Percentiles rank a stretch among this genome's conserved stretches.
Conservation (phyloP, 2,888 invertebrate genomes). For the Apantesis nais region DNA sequence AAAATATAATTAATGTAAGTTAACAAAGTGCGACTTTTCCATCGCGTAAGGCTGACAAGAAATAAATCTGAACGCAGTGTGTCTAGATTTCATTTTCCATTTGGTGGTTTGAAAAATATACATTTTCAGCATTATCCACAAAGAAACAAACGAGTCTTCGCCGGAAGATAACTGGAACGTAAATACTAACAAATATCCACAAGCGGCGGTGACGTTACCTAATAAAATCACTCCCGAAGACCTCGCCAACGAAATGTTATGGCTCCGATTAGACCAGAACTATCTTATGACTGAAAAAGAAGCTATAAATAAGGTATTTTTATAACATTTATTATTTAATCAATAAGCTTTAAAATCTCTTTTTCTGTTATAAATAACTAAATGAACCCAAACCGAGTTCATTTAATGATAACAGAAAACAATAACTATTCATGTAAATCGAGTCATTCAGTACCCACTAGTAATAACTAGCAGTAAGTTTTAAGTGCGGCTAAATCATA, state of each 20-base stretch:
- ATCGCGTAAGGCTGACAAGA: neutral
- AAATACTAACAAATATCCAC: slow-evolving; percentile 62
- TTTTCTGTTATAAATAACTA: no score
- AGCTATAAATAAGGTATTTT: slow-evolving; percentile 34
- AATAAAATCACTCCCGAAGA: slow-evolving; percentile 81
- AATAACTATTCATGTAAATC: no score
- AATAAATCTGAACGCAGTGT: neutral
- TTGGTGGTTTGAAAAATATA: neutral
- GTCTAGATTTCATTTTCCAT: neutral
- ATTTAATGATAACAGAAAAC: no score
- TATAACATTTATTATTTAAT: neutral
- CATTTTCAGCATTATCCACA: slow-evolving; percentile 53
- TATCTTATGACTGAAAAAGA: slow-evolving; percentile 63
- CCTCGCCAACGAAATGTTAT: slow-evolving; percentile 78
- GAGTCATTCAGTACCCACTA: no score
- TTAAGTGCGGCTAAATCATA: neutral
- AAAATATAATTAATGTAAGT: no score
- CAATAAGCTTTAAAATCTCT: neutral
- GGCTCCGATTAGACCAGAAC: slow-evolving; percentile 79
- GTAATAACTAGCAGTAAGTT: neutral
- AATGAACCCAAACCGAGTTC: no score
- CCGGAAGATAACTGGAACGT: slow-evolving; percentile 70
- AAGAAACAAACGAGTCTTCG: slow-evolving; percentile 67
- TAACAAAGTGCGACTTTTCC: no score
- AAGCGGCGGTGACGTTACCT: slow-evolving; percentile 64